Evolutionary conservation across 2,797 vertebrate species (phyloP).

Genomic region (Alcedo quadribrachys): DNA sequence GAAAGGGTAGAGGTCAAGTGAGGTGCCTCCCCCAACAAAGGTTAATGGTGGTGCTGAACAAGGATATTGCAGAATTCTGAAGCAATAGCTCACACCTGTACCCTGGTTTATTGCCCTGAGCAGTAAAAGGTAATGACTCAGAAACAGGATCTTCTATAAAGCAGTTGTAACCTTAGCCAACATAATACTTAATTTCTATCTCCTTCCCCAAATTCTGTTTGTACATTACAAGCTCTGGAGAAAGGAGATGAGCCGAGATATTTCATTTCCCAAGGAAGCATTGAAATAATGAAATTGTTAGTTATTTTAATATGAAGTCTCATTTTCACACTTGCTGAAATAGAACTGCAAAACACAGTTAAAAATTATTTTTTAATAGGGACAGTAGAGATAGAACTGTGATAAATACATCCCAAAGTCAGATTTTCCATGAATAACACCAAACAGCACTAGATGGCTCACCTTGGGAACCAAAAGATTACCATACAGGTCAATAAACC

Average conservation of each 20-base stretch:
- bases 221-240: not conserved
- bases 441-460: not conserved
- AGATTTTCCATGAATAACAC: not conserved
- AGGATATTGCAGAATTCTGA: not conserved
- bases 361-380: not conserved
- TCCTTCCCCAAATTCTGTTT: conserved; percentile 5
- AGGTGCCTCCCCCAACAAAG: not conserved
- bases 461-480: not conserved
- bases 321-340: not conserved
- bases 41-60: not conserved
- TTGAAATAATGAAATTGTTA: not conserved
- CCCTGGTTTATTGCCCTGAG: not conserved
- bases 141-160: not conserved
- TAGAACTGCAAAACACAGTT: not conserved
- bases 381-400: not conserved
- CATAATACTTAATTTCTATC: not conserved
- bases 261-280: not conserved
- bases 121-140: not conserved
- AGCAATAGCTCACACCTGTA: not conserved
- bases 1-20: conserved; percentile 54
- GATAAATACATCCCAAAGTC: not conserved
- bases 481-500: not conserved
- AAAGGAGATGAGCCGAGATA: not conserved
- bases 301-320: not conserved
- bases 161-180: not conserved